phyloP scores from a whole-genome alignment of 2,888 invertebrate genomes.

The Escarpia spicata region DNA sequence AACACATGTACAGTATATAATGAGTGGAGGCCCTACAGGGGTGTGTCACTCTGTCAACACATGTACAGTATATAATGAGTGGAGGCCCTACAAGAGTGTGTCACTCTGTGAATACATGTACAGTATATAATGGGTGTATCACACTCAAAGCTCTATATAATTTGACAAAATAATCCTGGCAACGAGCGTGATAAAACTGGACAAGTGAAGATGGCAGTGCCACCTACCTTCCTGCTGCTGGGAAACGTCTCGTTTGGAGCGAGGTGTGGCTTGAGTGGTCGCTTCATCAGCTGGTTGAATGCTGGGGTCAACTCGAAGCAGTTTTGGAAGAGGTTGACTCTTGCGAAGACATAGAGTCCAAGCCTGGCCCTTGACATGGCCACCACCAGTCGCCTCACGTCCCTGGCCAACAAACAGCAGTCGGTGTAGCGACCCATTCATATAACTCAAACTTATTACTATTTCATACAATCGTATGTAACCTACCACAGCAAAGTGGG shows the following conservation, averaged over 20 bases:
- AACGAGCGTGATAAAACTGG: not conserved
- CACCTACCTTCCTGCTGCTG: constrained; percentile 67
- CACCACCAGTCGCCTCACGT: constrained; percentile 94
- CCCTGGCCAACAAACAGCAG: constrained; percentile 65
- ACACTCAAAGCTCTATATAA: not conserved
- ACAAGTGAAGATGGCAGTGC: not conserved
- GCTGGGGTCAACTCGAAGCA: constrained; percentile 97
- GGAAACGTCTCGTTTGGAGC: constrained; percentile 84
- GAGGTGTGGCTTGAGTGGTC: constrained; percentile 83
- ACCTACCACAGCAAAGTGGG: no score
- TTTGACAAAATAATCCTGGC: not conserved
- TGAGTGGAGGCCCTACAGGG: not conserved
- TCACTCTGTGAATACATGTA: not conserved
- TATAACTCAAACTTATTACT: not conserved
- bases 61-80: not conserved
- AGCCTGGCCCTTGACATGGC: constrained; percentile 97
- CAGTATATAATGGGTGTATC: not conserved
- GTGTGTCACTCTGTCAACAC: constrained; percentile 43
- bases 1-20: constrained; percentile 56
- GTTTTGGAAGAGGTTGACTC: constrained; percentile 91
- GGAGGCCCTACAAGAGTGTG: not conserved
- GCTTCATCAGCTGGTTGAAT: constrained; percentile 82
- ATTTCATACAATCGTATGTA: not conserved
- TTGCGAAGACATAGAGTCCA: constrained; percentile 94
- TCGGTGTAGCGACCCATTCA: not conserved